phyloP scores from a whole-genome alignment of 1,140 invertebrate species.

The Mylabris phalerata region DNA sequence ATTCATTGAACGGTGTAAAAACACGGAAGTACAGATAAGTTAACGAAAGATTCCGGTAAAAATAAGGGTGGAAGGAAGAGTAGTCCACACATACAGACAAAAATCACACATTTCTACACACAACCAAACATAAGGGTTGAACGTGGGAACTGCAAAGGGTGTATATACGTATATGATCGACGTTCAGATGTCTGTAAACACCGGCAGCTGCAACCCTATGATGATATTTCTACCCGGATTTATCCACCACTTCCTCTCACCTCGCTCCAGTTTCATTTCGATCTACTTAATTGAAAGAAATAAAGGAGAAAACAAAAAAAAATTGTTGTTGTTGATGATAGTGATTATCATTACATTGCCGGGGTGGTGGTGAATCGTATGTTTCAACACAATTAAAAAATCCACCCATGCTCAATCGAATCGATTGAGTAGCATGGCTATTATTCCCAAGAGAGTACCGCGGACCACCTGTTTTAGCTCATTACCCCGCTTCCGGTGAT shows the following conservation, averaged over 20 bases:
- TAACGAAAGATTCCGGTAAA: conserved; percentile 24
- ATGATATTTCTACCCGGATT: too few relatives aligned
- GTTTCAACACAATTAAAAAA: too few relatives aligned
- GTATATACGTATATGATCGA: conserved; percentile 6
- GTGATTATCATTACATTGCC: too few relatives aligned
- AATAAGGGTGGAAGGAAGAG: conserved; percentile 7
- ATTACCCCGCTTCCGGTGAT: conserved; percentile 37
- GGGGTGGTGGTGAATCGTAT: too few relatives aligned
- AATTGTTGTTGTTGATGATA: too few relatives aligned
- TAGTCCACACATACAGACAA: not conserved
- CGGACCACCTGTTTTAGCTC: conserved; percentile 36
- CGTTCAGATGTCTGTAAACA: conserved; percentile 24
- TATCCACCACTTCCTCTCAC: too few relatives aligned
- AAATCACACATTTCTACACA: too few relatives aligned
- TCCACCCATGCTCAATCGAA: too few relatives aligned
- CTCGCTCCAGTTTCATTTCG: too few relatives aligned
- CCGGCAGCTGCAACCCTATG: conserved; percentile 17
- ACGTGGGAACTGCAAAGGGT: conserved; percentile 18
- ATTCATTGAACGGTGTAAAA: conserved; percentile 13
- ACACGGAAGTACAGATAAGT: conserved; percentile 21
- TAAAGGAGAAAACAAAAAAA: too few relatives aligned
- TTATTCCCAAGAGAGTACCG: conserved; percentile 25
- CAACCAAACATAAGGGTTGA: conserved; percentile 12
- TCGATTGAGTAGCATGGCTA: not conserved
- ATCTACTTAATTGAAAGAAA: too few relatives aligned